Percentiles rank a stretch among this genome's conserved stretches.
Evolutionary conservation across 2,113 vertebrate species (phyloP).

Genomic region (human (Homo sapiens)): DNA sequence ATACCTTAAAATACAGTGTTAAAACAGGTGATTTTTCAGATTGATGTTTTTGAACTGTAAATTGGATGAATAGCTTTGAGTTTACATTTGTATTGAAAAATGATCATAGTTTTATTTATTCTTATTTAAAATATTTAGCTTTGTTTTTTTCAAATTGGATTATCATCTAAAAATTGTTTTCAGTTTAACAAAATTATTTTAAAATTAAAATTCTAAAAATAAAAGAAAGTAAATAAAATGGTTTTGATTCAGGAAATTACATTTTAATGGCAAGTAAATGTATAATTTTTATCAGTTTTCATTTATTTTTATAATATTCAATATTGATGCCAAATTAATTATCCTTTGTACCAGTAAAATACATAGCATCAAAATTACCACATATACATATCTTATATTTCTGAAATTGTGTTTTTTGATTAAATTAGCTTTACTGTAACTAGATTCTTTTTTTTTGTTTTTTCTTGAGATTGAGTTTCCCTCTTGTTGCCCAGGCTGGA

Average conservation of each 20-base stretch:
- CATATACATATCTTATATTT: background rate
- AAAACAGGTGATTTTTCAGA: conserved; percentile 78
- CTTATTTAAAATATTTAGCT: background rate
- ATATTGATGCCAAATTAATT: background rate
- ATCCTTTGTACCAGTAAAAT: background rate
- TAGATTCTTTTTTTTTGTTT: too few relatives aligned
- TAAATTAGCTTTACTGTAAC: background rate
- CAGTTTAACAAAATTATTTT: too few relatives aligned
- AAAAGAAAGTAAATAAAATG: background rate
- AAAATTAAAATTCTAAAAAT: too few relatives aligned
- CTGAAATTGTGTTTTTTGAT: background rate
- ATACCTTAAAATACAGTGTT: conserved; percentile 84
- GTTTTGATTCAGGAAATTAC: background rate
- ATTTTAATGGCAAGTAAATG: background rate
- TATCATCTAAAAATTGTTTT: background rate
- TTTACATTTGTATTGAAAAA: background rate
- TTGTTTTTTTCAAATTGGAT: background rate
- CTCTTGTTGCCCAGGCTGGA: too few relatives aligned
- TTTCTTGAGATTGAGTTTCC: too few relatives aligned
- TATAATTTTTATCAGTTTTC: background rate
- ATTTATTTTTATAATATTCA: background rate
- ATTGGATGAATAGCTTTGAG: background rate
- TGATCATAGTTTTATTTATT: background rate
- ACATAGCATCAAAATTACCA: background rate
- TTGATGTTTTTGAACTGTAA: background rate